Evolutionary conservation across 2,113 vertebrate species (phyloP).

Genomic region (Spheniscus mendiculus): DNA sequence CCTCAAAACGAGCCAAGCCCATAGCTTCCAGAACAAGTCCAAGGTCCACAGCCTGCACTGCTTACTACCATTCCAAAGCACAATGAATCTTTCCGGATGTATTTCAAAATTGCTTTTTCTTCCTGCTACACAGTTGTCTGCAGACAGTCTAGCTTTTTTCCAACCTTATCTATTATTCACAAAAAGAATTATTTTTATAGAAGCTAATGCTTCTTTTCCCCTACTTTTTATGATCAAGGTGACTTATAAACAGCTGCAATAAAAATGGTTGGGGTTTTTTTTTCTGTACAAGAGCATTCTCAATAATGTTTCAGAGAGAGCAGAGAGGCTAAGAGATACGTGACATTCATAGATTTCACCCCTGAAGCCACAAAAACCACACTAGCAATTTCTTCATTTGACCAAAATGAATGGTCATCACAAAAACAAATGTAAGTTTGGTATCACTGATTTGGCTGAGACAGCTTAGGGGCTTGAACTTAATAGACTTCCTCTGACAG

Average conservation of each 20-base stretch:
- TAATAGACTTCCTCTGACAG: constrained; percentile 81
- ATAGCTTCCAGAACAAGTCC: not conserved
- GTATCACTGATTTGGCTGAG: constrained; percentile 76
- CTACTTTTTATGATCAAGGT: constrained; percentile 74
- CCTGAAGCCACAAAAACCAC: constrained; percentile 77
- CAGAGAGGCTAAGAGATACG: constrained; percentile 79
- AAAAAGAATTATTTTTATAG: constrained; percentile 22
- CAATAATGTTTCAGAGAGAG: constrained; percentile 74
- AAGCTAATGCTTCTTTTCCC: constrained; percentile 27
- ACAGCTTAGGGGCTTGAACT: constrained; percentile 78
- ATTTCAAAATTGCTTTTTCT: not conserved
- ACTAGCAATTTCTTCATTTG: constrained; percentile 79
- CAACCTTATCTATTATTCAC: not conserved
- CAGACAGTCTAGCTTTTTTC: not conserved
- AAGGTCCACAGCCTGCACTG: not conserved
- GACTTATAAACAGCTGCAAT: constrained; percentile 74
- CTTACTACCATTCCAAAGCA: not conserved
- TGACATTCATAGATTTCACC: constrained; percentile 83
- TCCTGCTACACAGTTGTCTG: not conserved
- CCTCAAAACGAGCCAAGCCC: not conserved
- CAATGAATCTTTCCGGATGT: not conserved
- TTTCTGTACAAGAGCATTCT: constrained; percentile 58
- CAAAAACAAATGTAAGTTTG: constrained; percentile 80
- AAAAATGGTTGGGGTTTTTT: constrained; percentile 45
- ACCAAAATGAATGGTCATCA: constrained; percentile 83